phyloP scores from a whole-genome alignment of 2,113 vertebrate genomes.

The Antennarius striatus region DNA sequence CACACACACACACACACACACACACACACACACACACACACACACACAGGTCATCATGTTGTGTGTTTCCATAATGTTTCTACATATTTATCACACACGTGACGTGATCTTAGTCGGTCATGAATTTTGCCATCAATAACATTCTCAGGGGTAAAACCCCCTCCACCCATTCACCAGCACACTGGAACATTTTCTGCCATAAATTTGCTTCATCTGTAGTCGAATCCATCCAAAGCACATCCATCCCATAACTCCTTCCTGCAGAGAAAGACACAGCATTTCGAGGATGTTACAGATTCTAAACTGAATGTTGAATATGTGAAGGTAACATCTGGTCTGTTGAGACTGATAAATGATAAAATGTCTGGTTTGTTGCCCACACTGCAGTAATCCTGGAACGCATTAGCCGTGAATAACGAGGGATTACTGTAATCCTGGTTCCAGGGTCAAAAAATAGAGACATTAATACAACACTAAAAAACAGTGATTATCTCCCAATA shows the following conservation, averaged over 20 bases:
- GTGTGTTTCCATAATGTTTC: neutral
- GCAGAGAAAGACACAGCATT: slow-evolving; percentile 32
- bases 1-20: no score
- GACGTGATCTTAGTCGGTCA: slow-evolving; percentile 73
- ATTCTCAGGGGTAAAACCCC: slow-evolving; percentile 88
- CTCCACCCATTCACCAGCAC: slow-evolving; percentile 88
- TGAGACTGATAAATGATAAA: no score
- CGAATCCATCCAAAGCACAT: slow-evolving; percentile 95
- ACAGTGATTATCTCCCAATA: no score
- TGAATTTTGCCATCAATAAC: slow-evolving; percentile 84
- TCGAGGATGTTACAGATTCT: neutral
- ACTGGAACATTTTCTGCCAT: slow-evolving; percentile 90
- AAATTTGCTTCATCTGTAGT: slow-evolving; percentile 82
- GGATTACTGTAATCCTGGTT: no score
- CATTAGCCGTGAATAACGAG: no score
- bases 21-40: no score
- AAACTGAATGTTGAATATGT: neutral
- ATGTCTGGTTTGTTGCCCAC: no score
- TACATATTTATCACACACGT: neutral
- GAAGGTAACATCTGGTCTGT: no score
- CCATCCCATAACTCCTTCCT: slow-evolving; percentile 90
- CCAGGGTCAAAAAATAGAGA: no score
- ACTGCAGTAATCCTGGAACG: no score
- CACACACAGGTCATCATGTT: no score
- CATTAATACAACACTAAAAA: no score